A percentile compares a stretch with the other conserved stretches of the same genome.
Evolutionary conservation across 2,113 vertebrate genomes (phyloP).

Genomic region (Gymnobelideus leadbeateri): DNA sequence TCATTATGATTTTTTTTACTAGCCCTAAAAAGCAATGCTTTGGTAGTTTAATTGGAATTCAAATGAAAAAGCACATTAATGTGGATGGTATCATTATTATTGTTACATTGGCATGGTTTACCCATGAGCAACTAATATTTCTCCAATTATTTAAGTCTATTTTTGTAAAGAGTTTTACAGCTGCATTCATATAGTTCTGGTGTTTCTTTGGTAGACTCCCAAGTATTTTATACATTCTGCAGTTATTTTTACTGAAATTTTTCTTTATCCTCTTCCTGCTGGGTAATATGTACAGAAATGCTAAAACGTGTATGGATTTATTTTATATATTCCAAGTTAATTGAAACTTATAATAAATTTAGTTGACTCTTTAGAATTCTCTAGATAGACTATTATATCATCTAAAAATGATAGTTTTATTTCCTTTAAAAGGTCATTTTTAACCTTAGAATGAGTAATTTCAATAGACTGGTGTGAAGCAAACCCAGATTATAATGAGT

Average conservation of each 20-base stretch:
- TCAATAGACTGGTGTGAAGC: neutral
- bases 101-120: neutral
- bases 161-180: neutral
- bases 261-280: neutral
- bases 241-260: neutral
- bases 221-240: neutral
- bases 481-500: neutral
- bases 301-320: neutral
- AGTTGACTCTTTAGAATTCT: neutral
- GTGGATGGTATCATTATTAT: neutral
- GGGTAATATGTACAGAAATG: neutral
- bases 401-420: neutral
- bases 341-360: neutral
- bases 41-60: neutral
- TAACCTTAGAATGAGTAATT: neutral
- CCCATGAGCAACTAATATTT: no score
- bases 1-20: neutral
- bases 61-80: neutral
- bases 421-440: neutral
- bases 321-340: neutral
- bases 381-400: neutral
- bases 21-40: neutral
- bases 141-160: neutral
- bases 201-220: neutral
- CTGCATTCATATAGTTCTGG: neutral